Conservation (phyloP, 2,797 vertebrate genomes). For the Lutjanus campechanus region DNA sequence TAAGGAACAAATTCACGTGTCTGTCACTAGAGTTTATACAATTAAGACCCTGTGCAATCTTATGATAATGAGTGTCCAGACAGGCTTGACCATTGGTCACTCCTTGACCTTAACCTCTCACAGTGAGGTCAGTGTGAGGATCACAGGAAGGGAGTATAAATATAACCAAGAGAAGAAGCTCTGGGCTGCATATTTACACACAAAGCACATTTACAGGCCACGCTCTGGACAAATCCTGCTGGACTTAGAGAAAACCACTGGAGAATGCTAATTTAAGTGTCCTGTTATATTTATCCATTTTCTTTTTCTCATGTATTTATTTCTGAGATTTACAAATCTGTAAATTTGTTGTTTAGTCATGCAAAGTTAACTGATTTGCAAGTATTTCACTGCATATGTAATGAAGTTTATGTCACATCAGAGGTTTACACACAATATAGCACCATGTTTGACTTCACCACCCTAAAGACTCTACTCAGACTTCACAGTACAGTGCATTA, state of each 20-base stretch:
- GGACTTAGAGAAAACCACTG: slow-evolving; percentile 37
- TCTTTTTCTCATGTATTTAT: slow-evolving; percentile 8
- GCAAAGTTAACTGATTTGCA: neutral
- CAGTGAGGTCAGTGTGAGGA: slow-evolving; percentile 27
- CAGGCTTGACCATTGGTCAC: slow-evolving; percentile 25
- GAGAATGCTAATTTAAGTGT: slow-evolving; percentile 22
- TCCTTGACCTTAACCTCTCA: slow-evolving; percentile 45
- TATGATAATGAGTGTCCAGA: slow-evolving; percentile 39
- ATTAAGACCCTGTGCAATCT: slow-evolving; percentile 25
- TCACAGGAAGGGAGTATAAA: slow-evolving; percentile 36
- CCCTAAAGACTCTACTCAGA: no score
- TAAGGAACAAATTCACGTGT: neutral
- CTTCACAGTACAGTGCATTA: no score
- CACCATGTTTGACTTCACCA: neutral
- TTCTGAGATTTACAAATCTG: neutral
- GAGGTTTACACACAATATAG: neutral
- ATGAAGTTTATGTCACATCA: neutral
- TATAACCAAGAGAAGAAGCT: slow-evolving; percentile 37
- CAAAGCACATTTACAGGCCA: slow-evolving; percentile 31
- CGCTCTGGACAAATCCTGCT: slow-evolving; percentile 27
- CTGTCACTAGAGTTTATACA: neutral
- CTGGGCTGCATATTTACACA: slow-evolving; percentile 23
- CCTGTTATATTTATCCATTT: slow-evolving; percentile 2
- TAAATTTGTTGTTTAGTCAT: neutral
- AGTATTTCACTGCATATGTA: neutral